Evolutionary conservation across 2,888 invertebrate species (phyloP).

Genomic region (Junonia oenone): DNA sequence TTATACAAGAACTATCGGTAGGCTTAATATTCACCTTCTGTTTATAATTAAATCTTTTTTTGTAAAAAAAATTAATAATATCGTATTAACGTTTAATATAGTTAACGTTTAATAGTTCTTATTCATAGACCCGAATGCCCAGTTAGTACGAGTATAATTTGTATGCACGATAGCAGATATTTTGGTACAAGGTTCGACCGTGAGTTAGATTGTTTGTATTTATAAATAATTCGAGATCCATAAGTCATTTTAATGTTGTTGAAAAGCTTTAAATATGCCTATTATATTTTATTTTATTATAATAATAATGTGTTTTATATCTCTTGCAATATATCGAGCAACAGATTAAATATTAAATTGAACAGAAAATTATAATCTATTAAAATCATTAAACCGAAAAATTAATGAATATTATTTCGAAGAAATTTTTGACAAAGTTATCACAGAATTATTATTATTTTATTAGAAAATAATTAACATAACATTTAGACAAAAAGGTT

Average conservation of each 20-base stretch:
- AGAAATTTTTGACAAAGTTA: too few relatives aligned
- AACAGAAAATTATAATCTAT: not conserved
- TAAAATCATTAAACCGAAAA: not conserved
- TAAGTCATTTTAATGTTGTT: not conserved
- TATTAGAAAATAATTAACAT: not conserved
- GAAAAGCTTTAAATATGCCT: not conserved
- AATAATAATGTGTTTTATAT: too few relatives aligned
- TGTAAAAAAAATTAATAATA: too few relatives aligned
- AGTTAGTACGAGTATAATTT: conserved; percentile 9
- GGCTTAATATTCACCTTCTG: too few relatives aligned
- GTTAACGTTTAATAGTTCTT: not conserved
- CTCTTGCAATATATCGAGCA: too few relatives aligned
- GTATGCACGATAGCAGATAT: conserved; percentile 18
- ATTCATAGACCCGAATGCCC: not conserved
- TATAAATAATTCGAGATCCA: not conserved
- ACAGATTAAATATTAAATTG: not conserved
- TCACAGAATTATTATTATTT: too few relatives aligned
- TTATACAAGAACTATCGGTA: too few relatives aligned
- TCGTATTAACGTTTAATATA: too few relatives aligned
- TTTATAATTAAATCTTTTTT: too few relatives aligned
- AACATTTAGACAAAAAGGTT: not conserved
- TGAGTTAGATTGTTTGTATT: conserved; percentile 7
- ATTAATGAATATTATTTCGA: too few relatives aligned
- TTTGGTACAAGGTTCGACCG: conserved; percentile 24
- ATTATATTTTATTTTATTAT: too few relatives aligned